phyloP scores from a whole-genome alignment of 2,113 vertebrate species.

The Nettapus auritus region DNA sequence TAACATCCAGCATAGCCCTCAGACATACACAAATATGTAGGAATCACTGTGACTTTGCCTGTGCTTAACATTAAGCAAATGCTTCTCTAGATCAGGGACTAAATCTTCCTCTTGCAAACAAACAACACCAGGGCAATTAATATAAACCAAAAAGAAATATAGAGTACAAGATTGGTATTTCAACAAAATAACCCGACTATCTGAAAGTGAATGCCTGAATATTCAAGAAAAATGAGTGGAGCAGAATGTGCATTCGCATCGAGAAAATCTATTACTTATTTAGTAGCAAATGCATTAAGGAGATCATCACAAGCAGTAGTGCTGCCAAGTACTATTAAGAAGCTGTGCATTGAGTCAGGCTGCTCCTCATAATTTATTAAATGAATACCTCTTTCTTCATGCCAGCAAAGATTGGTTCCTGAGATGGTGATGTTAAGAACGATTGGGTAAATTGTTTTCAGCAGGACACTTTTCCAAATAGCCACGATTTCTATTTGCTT shows the following conservation, averaged over 20 bases:
- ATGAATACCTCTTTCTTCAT: constrained; percentile 50
- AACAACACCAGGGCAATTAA: not conserved
- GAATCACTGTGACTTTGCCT: not conserved
- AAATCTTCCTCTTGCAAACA: not conserved
- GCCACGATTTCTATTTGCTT: not conserved
- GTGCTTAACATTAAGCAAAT: not conserved
- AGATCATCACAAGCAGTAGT: constrained; percentile 28
- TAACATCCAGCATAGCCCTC: not conserved
- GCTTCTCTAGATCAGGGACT: not conserved
- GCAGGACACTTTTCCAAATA: constrained; percentile 2
- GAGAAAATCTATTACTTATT: constrained; percentile 76
- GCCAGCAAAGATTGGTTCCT: constrained; percentile 28
- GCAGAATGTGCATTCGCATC: not conserved
- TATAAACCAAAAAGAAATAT: not conserved
- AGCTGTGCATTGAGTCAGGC: constrained; percentile 2
- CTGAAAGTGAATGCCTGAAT: not conserved
- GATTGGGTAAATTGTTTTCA: constrained; percentile 11
- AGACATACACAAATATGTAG: not conserved
- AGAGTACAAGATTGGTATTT: not conserved
- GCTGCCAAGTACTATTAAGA: constrained; percentile 51
- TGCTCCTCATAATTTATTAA: constrained; percentile 75
- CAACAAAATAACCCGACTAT: not conserved
- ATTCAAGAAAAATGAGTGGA: constrained; percentile 1
- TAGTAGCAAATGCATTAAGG: constrained; percentile 70
- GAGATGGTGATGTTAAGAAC: constrained; percentile 37